Base-by-base conservation (phyloP, 2,888 invertebrate species). In the Trissolcus brochymenae region DNA sequence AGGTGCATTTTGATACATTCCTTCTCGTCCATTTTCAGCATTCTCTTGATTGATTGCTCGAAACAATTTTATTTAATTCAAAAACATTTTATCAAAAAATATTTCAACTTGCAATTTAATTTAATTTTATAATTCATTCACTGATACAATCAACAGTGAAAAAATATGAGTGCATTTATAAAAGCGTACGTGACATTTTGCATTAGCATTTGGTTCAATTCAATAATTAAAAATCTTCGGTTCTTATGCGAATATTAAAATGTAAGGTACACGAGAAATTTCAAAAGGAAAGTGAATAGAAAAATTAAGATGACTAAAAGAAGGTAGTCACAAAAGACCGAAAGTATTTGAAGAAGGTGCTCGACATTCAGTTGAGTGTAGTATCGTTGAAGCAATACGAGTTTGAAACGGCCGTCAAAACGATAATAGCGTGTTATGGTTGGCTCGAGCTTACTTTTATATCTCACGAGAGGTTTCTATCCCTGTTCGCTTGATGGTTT, bases 361-460 rank as follows among this genome's bases (percentile, higher is more conserved):
- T 79, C 67, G 76, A 78, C 82, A 82, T 84, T 83, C 83, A 81
- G 82, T 79, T 72, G 78, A 68, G 72, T 62, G 81, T 60, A 77
- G 81, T 80, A 70, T 71, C 50, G 74, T 66, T 71, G 54, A 74
- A 78, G 78, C 78, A 74, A 78, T 74, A 70, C 74, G 53, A 74
- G 66, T 62, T 61, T 62, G 65, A 66, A 66, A 62, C 62, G 66
- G 62, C 65, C 67, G 78, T 78, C 65, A 78, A 78, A 86, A 84
- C 82, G 82, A 83, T 85, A 85, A 86, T 83, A 82, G 83, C 83
- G 81, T 84, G 86, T 84, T 82, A 84, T 82, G 84, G 82, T 82
- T 85, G 82, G 81, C 82, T 81, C 80, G 81, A 81, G 85, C 84
- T 86, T 84, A 85, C 84, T 84, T 86, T 86, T 85, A 85, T 83